Evolutionary conservation across 2,113 vertebrate species (phyloP).

Genomic region (Chunga burmeisteri): DNA sequence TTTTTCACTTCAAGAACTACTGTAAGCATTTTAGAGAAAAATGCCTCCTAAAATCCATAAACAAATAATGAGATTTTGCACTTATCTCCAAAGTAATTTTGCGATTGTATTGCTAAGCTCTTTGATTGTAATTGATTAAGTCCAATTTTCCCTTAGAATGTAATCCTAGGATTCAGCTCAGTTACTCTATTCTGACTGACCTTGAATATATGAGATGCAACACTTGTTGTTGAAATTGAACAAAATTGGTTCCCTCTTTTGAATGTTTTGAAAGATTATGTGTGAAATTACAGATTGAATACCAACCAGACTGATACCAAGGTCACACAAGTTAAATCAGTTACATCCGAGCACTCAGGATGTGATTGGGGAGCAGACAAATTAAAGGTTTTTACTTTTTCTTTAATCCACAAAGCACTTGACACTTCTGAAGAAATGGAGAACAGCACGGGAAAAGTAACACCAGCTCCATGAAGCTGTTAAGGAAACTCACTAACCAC

Average conservation of each 20-base stretch:
- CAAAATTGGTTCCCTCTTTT: conserved; percentile 34
- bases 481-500: neutral
- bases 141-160: conserved; percentile 31
- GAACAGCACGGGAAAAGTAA: neutral
- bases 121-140: conserved; percentile 61
- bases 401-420: neutral
- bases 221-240: conserved; percentile 25
- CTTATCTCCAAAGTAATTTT: conserved; percentile 30
- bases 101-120: conserved; percentile 15
- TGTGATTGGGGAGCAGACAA: neutral
- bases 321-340: neutral
- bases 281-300: conserved; percentile 22
- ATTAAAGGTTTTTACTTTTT: conserved; percentile 12
- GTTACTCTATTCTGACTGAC: conserved; percentile 46
- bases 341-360: neutral
- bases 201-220: conserved; percentile 12
- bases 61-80: conserved; percentile 56
- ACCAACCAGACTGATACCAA: conserved; percentile 20
- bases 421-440: neutral
- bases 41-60: conserved; percentile 42
- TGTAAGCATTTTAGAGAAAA: conserved; percentile 29
- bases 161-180: conserved; percentile 13
- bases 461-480: neutral
- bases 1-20: conserved; percentile 37
- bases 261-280: conserved; percentile 53